Percentiles rank a stretch among this genome's conserved stretches.
Conservation (phyloP, 2,797 vertebrate genomes). For the Eulemur coronatus region DNA sequence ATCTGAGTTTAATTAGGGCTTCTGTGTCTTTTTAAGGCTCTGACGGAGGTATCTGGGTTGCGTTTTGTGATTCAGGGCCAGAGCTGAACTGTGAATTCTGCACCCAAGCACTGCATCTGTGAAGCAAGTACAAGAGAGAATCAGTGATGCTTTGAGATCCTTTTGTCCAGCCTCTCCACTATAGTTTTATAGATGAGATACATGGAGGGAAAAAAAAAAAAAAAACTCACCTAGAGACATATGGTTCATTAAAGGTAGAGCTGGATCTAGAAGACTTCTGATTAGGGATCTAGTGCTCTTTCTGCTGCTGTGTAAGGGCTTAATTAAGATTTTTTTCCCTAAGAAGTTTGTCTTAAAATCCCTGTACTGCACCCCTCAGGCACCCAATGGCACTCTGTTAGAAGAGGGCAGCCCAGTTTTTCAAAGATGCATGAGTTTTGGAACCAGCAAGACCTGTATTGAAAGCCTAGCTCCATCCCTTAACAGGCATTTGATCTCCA, state of each 20-base stretch:
- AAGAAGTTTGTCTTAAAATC: not conserved
- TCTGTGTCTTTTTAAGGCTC: not conserved
- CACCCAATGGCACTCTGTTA: not conserved
- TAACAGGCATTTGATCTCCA: not conserved
- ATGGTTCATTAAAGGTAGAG: not conserved
- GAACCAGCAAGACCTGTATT: not conserved
- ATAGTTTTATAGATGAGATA: not conserved
- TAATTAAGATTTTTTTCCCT: not conserved
- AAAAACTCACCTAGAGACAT: not conserved
- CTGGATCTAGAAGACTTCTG: not conserved
- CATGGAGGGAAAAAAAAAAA: not conserved
- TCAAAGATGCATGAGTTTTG: not conserved
- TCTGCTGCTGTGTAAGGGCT: not conserved
- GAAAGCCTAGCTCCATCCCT: not conserved
- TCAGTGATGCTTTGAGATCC: not conserved
- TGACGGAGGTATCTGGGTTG: not conserved
- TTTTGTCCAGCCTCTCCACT: not conserved
- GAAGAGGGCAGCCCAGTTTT: not conserved
- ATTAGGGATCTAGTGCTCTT: not conserved
- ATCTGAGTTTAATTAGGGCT: not conserved
- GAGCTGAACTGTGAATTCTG: not conserved
- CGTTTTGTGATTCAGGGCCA: not conserved
- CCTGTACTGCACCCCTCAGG: not conserved
- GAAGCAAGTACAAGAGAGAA: not conserved
- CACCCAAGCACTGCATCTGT: fast-evolving